Conservation (phyloP, 2,888 invertebrate species). For the Tetragnatha montana region DNA sequence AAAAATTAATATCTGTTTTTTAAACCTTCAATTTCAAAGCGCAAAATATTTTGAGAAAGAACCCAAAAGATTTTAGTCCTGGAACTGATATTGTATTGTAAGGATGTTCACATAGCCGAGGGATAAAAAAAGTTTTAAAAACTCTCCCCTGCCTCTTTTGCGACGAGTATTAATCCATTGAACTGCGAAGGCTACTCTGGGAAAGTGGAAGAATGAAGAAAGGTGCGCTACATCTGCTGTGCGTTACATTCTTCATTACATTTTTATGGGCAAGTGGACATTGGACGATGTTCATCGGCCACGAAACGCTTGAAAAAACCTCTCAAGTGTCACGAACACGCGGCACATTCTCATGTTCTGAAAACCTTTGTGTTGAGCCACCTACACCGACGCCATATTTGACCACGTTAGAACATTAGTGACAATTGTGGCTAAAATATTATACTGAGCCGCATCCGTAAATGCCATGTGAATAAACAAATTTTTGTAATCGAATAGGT, state of each 20-base stretch:
- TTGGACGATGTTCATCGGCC: slow-evolving; percentile 57
- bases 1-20: no score
- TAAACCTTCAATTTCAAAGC: no score
- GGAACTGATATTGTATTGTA: no score
- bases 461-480: no score
- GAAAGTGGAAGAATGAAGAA: slow-evolving; percentile 33
- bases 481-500: no score
- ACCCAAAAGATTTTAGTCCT: no score
- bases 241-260: slow-evolving; percentile 68
- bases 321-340: slow-evolving; percentile 57
- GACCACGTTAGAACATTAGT: neutral
- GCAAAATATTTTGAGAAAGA: no score
- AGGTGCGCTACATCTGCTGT: slow-evolving; percentile 31
- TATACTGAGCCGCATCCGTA: no score
- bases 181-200: slow-evolving; percentile 5
- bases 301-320: slow-evolving; percentile 41
- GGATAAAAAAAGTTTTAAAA: neutral
- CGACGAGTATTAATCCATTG: neutral
- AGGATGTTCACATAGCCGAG: neutral
- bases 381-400: slow-evolving; percentile 25
- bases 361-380: neutral
- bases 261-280: slow-evolving; percentile 70
- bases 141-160: neutral
- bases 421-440: neutral
- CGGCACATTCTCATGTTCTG: slow-evolving; percentile 44